Percentiles rank a stretch among this genome's conserved stretches.
Conservation (phyloP, 2,797 vertebrate species). For the Rhinophrynus dorsalis region DNA sequence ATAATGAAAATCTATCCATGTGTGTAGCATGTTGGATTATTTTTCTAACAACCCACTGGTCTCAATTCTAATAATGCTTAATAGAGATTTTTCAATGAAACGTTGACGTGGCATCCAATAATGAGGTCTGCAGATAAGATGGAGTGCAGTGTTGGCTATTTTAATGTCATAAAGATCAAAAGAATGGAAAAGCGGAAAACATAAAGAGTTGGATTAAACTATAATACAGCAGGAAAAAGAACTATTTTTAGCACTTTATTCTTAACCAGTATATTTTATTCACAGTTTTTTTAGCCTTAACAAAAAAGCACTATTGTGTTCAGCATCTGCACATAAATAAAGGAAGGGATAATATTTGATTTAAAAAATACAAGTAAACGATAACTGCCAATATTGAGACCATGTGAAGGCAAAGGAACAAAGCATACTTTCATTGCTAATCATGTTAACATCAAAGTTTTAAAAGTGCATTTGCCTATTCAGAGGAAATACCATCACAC, state of each 20-base stretch:
- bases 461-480: conserved; percentile 78
- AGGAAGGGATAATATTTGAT: conserved; percentile 61
- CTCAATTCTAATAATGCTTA: conserved; percentile 21
- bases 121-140: conserved; percentile 42
- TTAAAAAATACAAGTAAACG: conserved; percentile 63
- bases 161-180: conserved; percentile 39
- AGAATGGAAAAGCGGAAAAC: conserved; percentile 52
- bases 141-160: conserved; percentile 40
- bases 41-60: conserved; percentile 11
- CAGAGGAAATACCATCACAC: conserved; percentile 88
- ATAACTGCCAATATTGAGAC: conserved; percentile 76
- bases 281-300: conserved; percentile 49
- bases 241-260: conserved; percentile 51
- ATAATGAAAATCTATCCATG: conserved; percentile 12
- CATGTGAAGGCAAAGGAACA: conserved; percentile 83
- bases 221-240: conserved; percentile 24
- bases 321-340: conserved; percentile 57
- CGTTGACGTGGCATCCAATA: conserved; percentile 43
- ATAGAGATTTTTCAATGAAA: conserved; percentile 29
- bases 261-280: conserved; percentile 50
- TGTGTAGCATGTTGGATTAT: conserved; percentile 8
- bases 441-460: conserved; percentile 85
- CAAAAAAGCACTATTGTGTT: conserved; percentile 53
- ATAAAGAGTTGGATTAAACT: conserved; percentile 44
- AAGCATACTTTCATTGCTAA: conserved; percentile 84